Evolutionary conservation across 2,797 vertebrate genomes (phyloP).

Genomic region (Hippoglossus hippoglossus): DNA sequence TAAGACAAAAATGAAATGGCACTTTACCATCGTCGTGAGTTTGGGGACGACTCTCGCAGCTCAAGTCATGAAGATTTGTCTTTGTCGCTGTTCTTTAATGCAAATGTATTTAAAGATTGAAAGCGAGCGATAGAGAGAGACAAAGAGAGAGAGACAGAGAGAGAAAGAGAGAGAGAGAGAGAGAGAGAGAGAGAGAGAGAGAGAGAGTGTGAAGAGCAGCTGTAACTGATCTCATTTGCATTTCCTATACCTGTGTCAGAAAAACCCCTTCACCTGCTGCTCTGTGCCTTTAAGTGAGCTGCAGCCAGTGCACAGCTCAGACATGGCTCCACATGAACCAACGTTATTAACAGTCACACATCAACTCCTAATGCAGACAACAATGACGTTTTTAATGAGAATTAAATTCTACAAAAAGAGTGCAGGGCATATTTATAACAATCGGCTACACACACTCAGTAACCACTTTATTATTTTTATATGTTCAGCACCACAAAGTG

Average conservation of each 20-base stretch:
- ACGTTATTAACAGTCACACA: not conserved
- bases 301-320: conserved; percentile 1
- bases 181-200: conserved; percentile 30
- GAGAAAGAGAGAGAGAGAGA: conserved; percentile 33
- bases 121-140: conserved; percentile 38
- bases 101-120: conserved; percentile 56
- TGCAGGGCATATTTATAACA: too few relatives aligned
- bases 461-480: too few relatives aligned
- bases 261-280: conserved; percentile 39
- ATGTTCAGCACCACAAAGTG: too few relatives aligned
- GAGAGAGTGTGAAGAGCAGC: conserved; percentile 36
- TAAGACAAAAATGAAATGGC: conserved; percentile 11
- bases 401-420: too few relatives aligned
- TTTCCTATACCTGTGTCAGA: conserved; percentile 65
- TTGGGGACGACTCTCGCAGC: conserved; percentile 24
- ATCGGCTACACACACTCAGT: too few relatives aligned
- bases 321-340: not conserved
- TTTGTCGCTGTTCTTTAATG: conserved; percentile 53
- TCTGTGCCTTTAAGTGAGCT: conserved; percentile 27
- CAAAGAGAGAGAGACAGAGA: conserved; percentile 35
- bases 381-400: not conserved
- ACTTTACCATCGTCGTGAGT: conserved; percentile 79
- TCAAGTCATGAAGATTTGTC: conserved; percentile 64
- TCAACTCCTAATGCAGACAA: not conserved
- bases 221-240: conserved; percentile 74